These are phyloP conservation scores for Pristionchus fissidentatus DNA, from an alignment of 2,888 invertebrate genomes.

Conservation along the genomic window DNA sequence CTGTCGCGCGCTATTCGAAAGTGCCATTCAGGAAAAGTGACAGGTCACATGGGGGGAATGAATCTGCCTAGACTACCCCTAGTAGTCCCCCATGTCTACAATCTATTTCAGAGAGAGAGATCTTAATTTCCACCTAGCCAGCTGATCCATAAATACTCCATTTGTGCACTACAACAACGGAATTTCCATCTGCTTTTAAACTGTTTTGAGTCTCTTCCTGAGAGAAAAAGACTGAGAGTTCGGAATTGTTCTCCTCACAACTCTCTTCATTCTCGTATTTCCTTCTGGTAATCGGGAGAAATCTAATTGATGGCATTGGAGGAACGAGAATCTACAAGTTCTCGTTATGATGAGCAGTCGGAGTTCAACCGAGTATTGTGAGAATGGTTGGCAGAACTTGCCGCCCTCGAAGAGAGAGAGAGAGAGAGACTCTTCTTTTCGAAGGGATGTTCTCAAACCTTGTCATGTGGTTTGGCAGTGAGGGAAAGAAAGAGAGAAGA, in stretches of 20 bases:
- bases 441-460: background rate
- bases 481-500: background rate
- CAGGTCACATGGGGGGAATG: background rate
- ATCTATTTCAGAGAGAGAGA: background rate
- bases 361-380: too few species aligned
- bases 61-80: background rate
- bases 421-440: too few species aligned
- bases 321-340: background rate
- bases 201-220: background rate
- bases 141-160: background rate
- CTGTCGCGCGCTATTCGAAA: too few species aligned
- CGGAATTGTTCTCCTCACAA: too few species aligned
- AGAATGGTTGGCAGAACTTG: too few species aligned
- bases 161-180: background rate
- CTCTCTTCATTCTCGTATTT: background rate
- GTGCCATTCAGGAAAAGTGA: background rate
- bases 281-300: background rate
- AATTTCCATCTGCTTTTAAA: background rate
- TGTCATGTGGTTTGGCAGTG: background rate
- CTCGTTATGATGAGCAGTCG: background rate
- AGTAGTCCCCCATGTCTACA: background rate
- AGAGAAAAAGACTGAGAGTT: background rate
- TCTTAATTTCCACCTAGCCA: too few species aligned
- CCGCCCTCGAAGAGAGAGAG: too few species aligned
- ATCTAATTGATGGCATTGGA: slow-evolving; percentile 7